These are phyloP conservation scores for honey bee (Apis mellifera) DNA, from an alignment of 1,140 invertebrate genomes.

Conservation along the genomic window Amel_HAv3.1 CM009942.2:8031001-8031500, in stretches of 20 bases:
- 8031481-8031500: conserved; percentile 19
- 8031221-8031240: conserved; percentile 8
- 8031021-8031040: conserved; percentile 1
- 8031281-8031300: conserved; percentile 15
- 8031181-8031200: conserved; percentile 62
- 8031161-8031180: conserved; percentile 61
- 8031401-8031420: conserved; percentile 47
- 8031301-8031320: background rate
- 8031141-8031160: conserved; percentile 33
- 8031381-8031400: conserved; percentile 62
- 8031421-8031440: conserved; percentile 23
- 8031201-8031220: conserved; percentile 71
- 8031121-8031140: conserved; percentile 40
- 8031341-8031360: background rate
- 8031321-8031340: too few species aligned
- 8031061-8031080: background rate
- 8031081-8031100: background rate
- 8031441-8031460: conserved; percentile 28
- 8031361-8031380: conserved; percentile 9
- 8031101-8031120: conserved; percentile 47
- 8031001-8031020: background rate
- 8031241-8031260: conserved; percentile 2
- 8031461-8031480: background rate
- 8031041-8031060: conserved; percentile 25
- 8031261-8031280: background rate